phyloP scores from a whole-genome alignment of 2,888 invertebrate species.

The Mycalesis mineus region DNA sequence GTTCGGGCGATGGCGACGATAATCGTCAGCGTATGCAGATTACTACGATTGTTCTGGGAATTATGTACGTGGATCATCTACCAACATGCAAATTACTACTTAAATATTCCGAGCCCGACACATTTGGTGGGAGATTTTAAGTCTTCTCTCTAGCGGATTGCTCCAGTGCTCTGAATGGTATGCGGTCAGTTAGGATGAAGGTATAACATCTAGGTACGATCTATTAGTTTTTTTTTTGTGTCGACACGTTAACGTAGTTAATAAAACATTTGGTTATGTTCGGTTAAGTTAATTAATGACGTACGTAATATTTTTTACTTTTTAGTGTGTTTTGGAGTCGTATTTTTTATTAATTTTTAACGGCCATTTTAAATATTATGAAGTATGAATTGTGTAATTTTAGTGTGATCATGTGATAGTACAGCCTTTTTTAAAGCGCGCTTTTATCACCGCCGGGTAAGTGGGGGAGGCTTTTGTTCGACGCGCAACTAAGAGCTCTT shows the following conservation, averaged over 20 bases:
- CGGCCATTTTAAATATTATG: no score
- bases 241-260: no score
- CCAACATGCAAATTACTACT: conserved; percentile 14
- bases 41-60: conserved; percentile 37
- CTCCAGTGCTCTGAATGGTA: neutral
- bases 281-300: no score
- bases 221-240: no score
- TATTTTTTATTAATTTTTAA: no score
- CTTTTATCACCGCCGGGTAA: conserved; percentile 12
- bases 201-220: no score
- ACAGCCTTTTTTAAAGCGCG: conserved; percentile 4
- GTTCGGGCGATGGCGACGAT: conserved; percentile 40
- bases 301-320: no score
- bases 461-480: conserved; percentile 18
- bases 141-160: neutral
- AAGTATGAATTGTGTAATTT: neutral
- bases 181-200: no score
- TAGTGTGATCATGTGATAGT: neutral
- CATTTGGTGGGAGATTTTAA: conserved; percentile 12
- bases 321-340: no score
- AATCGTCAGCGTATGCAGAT: conserved; percentile 58
- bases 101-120: conserved; percentile 5
- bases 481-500: conserved; percentile 19
- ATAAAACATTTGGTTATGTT: no score
- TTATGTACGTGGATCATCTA: conserved; percentile 29